Conservation (phyloP, 2,113 vertebrate genomes). For the Channa maculata region DNA sequence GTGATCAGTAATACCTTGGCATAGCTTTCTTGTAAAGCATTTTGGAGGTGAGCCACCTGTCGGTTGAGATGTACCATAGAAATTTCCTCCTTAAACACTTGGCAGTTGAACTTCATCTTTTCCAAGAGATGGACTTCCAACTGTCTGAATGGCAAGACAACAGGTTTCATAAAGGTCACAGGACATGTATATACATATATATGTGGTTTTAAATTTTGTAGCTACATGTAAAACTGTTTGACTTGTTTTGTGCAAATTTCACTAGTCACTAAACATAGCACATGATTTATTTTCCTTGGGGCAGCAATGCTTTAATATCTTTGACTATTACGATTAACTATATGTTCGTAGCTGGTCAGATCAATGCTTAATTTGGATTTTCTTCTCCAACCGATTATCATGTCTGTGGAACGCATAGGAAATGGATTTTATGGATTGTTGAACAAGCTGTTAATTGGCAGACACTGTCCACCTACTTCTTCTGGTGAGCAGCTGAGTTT, state of each 20-base stretch:
- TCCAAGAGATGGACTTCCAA: conserved; percentile 76
- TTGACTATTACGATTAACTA: background rate
- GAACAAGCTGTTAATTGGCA: conserved; percentile 4
- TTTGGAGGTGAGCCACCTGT: conserved; percentile 70
- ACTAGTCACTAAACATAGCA: background rate
- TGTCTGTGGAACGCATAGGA: too few species aligned
- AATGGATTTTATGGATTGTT: too few species aligned
- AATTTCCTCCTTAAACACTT: conserved; percentile 83
- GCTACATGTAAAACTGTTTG: background rate
- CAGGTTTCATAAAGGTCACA: background rate
- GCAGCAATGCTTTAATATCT: background rate
- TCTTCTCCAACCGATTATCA: background rate
- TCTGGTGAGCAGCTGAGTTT: conserved; percentile 68
- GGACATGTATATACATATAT: conserved; percentile 4
- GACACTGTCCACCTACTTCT: conserved; percentile 52
- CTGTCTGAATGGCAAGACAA: conserved; percentile 60
- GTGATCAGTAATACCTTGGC: conserved; percentile 68
- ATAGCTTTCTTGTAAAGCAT: conserved; percentile 63
- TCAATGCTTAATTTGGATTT: background rate
- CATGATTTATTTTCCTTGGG: background rate
- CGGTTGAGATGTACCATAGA: conserved; percentile 77
- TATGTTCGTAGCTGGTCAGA: background rate
- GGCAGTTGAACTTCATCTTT: conserved; percentile 80
- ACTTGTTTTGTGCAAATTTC: background rate
- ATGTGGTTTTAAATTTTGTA: conserved; percentile 1